Base-by-base conservation (phyloP, 2,888 invertebrate species). In the Tenthredo notha region DNA sequence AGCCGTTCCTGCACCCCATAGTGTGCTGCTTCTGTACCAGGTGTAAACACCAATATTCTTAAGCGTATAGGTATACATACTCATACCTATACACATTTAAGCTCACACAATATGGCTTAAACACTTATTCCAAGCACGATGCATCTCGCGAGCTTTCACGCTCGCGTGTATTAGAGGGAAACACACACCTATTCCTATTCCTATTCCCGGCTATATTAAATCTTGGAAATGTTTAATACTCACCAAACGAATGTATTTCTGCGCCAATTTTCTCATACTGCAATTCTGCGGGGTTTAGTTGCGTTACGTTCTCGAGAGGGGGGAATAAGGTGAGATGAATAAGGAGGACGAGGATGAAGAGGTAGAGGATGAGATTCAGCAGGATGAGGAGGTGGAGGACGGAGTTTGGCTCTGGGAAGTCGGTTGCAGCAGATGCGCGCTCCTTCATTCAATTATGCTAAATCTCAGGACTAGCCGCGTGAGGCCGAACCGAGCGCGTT, bases 381-480 rank as follows among this genome's bases (percentile, higher is more conserved):
- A 80, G 67, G 83, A 61, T 33, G 61, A 21, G 37, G 25, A 80
- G n/a, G 61, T 43, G 29, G 47, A 83, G 83, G 83, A 67, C 43
- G 67, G 67, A 43, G 43, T 50, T 80, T 21, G 80, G 65, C 37
- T 83, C 70, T 40, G 43, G 83, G n/a, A 70, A 67, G 70, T 83
- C 65, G 83, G 67, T 83, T 83, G 83, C 83, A 83, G 67, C 83
- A 83, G 83, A 83, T 83, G 83, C 83, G 83, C 67, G 83, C 83
- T 80, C 83, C 83, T 83, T 83, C 83, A 70, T 83, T 83, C 83
- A 83, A 83, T 83, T 83, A 83, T 83, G 83, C 83, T 83, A 83
- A 83, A 83, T 83, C 83, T 83, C 33, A 83, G 70, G 83, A 67
- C 70, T 83, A 83, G 67, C 83, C 83, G 43, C 80, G 50, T 29